A percentile compares a stretch with the other conserved stretches of the same genome.
These are phyloP conservation scores for Idaea biselata DNA, from an alignment of 2,888 invertebrate genomes.

Conservation along the genomic window DNA sequence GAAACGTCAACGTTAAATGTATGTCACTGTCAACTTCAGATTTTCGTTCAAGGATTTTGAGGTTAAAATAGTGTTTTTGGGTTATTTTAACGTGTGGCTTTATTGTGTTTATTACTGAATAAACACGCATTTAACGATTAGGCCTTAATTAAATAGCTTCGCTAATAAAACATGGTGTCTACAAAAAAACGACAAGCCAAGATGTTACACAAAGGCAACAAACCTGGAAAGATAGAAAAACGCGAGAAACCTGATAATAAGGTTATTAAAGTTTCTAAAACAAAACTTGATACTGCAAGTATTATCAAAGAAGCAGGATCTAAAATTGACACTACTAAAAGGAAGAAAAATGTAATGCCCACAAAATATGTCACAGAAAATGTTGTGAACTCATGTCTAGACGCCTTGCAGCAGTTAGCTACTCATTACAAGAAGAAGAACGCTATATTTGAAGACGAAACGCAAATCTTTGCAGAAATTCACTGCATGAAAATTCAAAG, in stretches of 20 bases:
- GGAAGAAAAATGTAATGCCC: slow-evolving; percentile 60
- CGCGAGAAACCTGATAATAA: slow-evolving; percentile 1
- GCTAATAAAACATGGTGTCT: neutral
- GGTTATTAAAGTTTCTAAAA: neutral
- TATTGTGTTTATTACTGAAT: neutral
- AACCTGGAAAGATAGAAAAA: slow-evolving; percentile 2
- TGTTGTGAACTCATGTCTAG: slow-evolving; percentile 50
- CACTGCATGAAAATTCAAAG: slow-evolving; percentile 84
- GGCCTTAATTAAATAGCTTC: neutral
- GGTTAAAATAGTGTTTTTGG: slow-evolving; percentile 1
- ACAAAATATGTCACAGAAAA: slow-evolving; percentile 54
- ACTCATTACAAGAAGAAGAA: slow-evolving; percentile 57
- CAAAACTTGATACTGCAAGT: slow-evolving; percentile 22
- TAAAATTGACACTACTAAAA: slow-evolving; percentile 28
- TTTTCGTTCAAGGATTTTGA: neutral
- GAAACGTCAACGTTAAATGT: neutral
- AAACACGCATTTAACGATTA: neutral
- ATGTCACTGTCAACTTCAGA: neutral
- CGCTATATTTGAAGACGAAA: slow-evolving; percentile 79
- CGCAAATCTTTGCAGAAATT: slow-evolving; percentile 81
- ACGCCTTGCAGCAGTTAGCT: slow-evolving; percentile 53
- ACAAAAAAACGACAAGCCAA: neutral
- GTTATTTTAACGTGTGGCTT: neutral
- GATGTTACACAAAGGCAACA: neutral
- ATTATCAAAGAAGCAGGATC: slow-evolving; percentile 11